Evolutionary conservation across 2,113 vertebrate species (phyloP).

Genomic region (Potamarius usumacintae): DNA sequence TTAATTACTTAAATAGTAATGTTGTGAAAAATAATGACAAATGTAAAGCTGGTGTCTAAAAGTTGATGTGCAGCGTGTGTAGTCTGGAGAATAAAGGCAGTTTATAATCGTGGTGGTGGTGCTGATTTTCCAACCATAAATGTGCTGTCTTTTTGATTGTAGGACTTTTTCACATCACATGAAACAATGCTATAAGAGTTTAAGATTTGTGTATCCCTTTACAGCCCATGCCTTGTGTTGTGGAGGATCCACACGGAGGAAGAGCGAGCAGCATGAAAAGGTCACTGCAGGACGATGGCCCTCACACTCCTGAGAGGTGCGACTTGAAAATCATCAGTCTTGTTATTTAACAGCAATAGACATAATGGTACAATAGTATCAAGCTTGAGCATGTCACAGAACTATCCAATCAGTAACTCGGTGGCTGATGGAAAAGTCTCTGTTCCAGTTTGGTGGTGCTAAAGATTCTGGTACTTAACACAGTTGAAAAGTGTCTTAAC

Average conservation of each 20-base stretch:
- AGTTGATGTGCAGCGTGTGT: neutral
- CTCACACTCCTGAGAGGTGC: conserved; percentile 83
- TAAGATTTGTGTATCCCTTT: neutral
- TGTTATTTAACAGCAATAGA: neutral
- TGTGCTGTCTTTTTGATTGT: neutral
- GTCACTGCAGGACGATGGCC: conserved; percentile 70
- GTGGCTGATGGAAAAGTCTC: neutral
- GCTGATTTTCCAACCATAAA: neutral
- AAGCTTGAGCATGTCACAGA: neutral
- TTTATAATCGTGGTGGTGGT: conserved; percentile 14
- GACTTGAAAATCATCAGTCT: neutral
- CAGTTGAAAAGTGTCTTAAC: neutral
- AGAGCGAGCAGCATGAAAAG: conserved; percentile 72
- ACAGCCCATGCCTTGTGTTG: conserved; percentile 49
- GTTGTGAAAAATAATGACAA: neutral
- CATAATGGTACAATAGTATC: neutral
- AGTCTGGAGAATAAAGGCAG: neutral
- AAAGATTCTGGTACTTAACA: neutral
- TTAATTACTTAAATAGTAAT: neutral
- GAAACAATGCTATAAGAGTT: neutral
- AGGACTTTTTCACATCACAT: no score
- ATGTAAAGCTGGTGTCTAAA: neutral
- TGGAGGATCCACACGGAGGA: conserved; percentile 53
- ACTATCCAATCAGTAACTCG: neutral
- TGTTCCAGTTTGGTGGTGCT: neutral